Base-by-base conservation (phyloP, 1,140 invertebrate genomes). In the Polyergus mexicanus region DNA sequence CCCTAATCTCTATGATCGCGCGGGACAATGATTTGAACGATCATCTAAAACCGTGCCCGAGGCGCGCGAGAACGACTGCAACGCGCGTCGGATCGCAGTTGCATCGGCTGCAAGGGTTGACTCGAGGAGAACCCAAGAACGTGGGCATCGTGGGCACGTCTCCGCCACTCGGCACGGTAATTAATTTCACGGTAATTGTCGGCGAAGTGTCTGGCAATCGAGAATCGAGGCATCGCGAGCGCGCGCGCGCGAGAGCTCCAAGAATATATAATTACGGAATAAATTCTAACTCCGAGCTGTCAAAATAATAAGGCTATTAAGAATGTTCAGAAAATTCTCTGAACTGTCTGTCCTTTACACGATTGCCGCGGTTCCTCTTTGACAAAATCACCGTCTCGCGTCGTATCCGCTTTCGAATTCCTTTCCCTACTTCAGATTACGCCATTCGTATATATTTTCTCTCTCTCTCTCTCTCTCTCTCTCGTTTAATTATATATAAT, bases 151-250 rank as follows among this genome's bases (percentile, higher is more conserved):
- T 65, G n/a, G n/a, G n/a, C n/a, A 87, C 84, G 83, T 85, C 89
- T 88, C 84, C 80, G 54, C 78, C 84, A 90, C 84, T 90, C 84
- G 54, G 74, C 83, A 58, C 60, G 65, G 86, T 91, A 91, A 90
- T 91, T 91, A 90, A 91, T 91, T 91, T 84, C 84, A 90, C 71
- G 80, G 86, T 91, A 90, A 91, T 91, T 90, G 88, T 51, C 58
- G 76, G 76, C 85, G 76, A 78, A 81, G 51, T 74, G 80, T 41
- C 54, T 28, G 63, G 65, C 28, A 41, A 54, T n/a, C 22, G 32
- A 58, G n/a, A 74, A 56, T 72, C 69, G 32, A 58, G n/a, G 54
- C 4, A 58, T 8, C 19, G 54, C 19, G 54, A 32, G 32, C 19
- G 13, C 25, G 25, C 5, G 28, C 60, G 25, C 16, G 32, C 41